Percentiles rank a stretch among this genome's conserved stretches.
phyloP scores from a whole-genome alignment of 2,113 vertebrate genomes.

The Cyphotilapia sp. region DNA sequence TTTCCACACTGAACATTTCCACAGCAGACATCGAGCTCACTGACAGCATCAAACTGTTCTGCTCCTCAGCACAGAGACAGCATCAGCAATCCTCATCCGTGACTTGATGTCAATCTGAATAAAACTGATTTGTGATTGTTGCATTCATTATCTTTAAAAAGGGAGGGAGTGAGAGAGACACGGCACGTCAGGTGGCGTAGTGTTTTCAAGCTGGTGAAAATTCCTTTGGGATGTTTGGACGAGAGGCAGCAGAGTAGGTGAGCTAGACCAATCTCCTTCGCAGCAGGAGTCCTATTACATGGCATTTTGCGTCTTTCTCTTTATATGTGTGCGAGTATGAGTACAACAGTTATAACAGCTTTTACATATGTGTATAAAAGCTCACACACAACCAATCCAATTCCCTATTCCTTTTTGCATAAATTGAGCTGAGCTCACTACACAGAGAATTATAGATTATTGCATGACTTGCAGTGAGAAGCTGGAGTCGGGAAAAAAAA shows the following conservation, averaged over 20 bases:
- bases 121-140: conserved; percentile 16
- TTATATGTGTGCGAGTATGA: background rate
- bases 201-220: background rate
- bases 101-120: conserved; percentile 12
- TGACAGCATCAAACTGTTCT: background rate
- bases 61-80: background rate
- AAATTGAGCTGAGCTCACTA: background rate
- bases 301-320: background rate
- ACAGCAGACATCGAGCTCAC: background rate
- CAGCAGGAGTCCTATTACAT: conserved; percentile 28
- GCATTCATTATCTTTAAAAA: background rate
- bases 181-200: background rate
- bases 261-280: conserved; percentile 25
- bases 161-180: background rate
- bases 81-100: background rate
- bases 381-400: background rate
- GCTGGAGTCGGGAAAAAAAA: background rate
- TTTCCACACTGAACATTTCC: background rate
- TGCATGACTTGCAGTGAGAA: background rate
- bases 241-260: background rate
- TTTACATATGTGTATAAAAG: conserved; percentile 14
- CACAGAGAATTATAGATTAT: background rate
- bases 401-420: background rate
- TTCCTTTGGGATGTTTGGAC: background rate
- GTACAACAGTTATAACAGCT: background rate